Percentiles rank a stretch among this genome's conserved stretches.
Conservation (phyloP, 2,113 vertebrate genomes). For the Callipepla squamata region DNA sequence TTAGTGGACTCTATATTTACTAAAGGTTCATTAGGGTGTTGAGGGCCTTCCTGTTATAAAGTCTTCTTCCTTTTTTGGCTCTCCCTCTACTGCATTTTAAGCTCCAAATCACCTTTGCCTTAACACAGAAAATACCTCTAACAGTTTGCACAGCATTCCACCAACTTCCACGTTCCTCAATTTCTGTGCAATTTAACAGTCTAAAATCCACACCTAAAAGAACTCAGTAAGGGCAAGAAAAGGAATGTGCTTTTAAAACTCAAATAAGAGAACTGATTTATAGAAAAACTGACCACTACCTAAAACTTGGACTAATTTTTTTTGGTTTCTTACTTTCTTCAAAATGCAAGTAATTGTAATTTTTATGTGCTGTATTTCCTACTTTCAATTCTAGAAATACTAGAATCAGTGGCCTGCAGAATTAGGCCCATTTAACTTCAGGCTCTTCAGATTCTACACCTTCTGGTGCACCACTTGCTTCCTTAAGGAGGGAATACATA, state of each 20-base stretch:
- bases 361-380: background rate
- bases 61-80: conserved; percentile 50
- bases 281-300: background rate
- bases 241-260: background rate
- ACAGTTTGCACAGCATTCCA: background rate
- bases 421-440: background rate
- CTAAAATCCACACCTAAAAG: background rate
- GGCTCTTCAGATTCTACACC: background rate
- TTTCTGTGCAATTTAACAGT: conserved; percentile 2
- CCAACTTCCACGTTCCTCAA: background rate
- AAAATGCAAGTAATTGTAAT: background rate
- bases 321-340: background rate
- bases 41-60: conserved; percentile 1
- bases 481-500: background rate
- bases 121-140: background rate
- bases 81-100: conserved; percentile 33
- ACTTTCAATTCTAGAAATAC: background rate
- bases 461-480: background rate
- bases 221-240: background rate
- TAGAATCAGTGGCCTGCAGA: background rate
- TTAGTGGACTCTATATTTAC: conserved; percentile 59
- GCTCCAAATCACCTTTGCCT: conserved; percentile 12
- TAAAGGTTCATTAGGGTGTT: conserved; percentile 51
- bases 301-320: background rate
- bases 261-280: background rate